Base-by-base conservation (phyloP, 2,113 vertebrate genomes). In the Anolis carolinensis region DNA sequence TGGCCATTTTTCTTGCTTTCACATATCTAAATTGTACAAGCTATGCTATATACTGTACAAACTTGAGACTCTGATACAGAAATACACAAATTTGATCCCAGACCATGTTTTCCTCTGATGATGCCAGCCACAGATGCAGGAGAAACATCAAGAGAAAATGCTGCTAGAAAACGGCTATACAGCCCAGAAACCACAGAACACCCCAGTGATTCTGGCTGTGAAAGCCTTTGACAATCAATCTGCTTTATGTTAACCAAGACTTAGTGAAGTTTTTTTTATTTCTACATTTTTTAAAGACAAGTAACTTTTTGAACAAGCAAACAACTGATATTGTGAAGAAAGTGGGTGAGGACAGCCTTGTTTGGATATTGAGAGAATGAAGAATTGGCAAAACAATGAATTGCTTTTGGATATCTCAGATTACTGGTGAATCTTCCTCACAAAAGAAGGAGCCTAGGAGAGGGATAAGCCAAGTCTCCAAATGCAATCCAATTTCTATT, bases 401-500 rank as follows among this genome's bases (percentile, higher is more conserved):
- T 84, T 30, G 6, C 36, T 63, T 84, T 65, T 20, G 27, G 55
- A 65, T 63, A 44, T 75, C 36, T 75, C 23, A 48, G 55, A 84
- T 65, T 36, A 39, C 52, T 81, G 44, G 18, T 65, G 70, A 83
- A 34, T 62, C 62, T 39, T 63, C 52, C 55, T 44, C 7, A 83
- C 55, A 83, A 78, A 63, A 32, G 11, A 79, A 73, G 1, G 27
- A 21, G 72, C 67, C 68, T 52, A 39, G 48, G 79, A 20, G 67
- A 32, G 7, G 11, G 27, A 86, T 79, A 52, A 79, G 25, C 52
- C 34, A 71, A 44, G 34, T 71, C 65, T 85, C 67, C 27, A n/a
- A 79, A 79, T 79, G 52, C 71, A 79, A 62, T 73, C 70, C 52
- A 63, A 39, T 72, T 86, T 50, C 76, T 80, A 27, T 63, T 86